Conservation (phyloP, 2,888 invertebrate species). For the Eupeodes latifasciatus region DNA sequence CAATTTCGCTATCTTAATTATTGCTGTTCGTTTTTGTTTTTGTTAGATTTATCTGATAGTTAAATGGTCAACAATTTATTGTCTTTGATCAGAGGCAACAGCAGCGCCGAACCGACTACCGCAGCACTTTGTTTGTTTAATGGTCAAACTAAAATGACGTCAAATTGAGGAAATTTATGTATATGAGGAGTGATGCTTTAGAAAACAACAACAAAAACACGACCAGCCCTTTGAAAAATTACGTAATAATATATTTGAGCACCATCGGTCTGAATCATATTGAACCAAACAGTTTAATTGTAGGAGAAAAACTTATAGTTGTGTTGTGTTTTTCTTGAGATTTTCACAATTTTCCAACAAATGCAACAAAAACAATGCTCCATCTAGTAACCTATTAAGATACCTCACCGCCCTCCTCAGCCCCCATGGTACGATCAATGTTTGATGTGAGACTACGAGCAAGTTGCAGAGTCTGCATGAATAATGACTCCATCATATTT, state of each 20-base stretch:
- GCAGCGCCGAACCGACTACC: too few species aligned
- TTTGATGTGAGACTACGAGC: slow-evolving; percentile 23
- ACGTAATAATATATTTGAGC: neutral
- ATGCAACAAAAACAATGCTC: slow-evolving; percentile 48
- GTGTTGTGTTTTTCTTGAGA: neutral
- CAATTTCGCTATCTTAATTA: slow-evolving; percentile 52
- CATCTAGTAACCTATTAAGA: slow-evolving; percentile 55
- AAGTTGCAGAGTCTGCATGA: slow-evolving; percentile 38
- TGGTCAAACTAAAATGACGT: slow-evolving; percentile 45
- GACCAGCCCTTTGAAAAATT: slow-evolving; percentile 2
- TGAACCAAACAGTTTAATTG: neutral
- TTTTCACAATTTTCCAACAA: slow-evolving; percentile 29
- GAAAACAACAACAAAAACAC: neutral
- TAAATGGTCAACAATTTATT: slow-evolving; percentile 43
- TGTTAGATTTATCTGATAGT: slow-evolving; percentile 55
- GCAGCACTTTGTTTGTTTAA: neutral
- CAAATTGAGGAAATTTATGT: slow-evolving; percentile 46
- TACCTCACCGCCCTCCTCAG: neutral
- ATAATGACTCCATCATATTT: slow-evolving; percentile 60
- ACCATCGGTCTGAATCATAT: neutral
- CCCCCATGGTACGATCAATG: neutral
- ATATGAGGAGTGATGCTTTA: neutral
- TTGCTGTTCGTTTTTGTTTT: slow-evolving; percentile 35
- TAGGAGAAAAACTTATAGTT: neutral
- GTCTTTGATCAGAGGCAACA: slow-evolving; percentile 22